Conservation (phyloP, 2,113 vertebrate species). For the Silurus meridionalis region DNA sequence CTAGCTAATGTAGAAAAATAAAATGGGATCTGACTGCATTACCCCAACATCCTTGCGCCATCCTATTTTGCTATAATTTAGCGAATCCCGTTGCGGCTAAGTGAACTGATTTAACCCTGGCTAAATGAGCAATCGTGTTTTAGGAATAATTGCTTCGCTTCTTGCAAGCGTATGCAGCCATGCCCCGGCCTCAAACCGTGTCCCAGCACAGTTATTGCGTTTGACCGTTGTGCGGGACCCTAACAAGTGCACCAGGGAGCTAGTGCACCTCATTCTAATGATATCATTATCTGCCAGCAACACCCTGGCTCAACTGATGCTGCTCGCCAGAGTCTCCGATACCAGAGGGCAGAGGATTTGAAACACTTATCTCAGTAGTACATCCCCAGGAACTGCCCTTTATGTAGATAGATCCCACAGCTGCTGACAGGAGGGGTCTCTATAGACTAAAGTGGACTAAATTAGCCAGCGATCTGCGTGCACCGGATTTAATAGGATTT, state of each 20-base stretch:
- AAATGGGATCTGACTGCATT: background rate
- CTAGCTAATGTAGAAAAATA: background rate
- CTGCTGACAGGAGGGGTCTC: background rate
- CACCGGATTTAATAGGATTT: background rate
- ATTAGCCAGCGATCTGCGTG: background rate
- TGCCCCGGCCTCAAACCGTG: background rate
- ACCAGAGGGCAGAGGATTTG: background rate
- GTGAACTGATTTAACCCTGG: background rate
- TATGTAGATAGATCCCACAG: background rate
- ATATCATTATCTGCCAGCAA: background rate
- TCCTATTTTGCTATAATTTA: background rate
- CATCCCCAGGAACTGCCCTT: background rate
- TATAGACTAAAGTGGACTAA: background rate
- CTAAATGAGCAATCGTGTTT: background rate
- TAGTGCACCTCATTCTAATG: conserved; percentile 9
- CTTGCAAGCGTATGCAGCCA: background rate
- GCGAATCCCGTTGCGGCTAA: conserved; percentile 3
- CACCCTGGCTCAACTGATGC: conserved; percentile 22
- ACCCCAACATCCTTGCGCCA: background rate
- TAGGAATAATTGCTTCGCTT: conserved; percentile 12
- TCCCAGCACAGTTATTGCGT: background rate
- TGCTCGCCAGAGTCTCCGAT: background rate
- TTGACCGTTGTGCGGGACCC: background rate
- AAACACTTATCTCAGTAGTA: background rate
- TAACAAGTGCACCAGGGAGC: conserved; percentile 7